Percentiles rank a stretch among this genome's conserved stretches.
These are phyloP conservation scores for Misgurnus anguillicaudatus DNA, from an alignment of 2,113 vertebrate genomes.

Conservation along the genomic window DNA sequence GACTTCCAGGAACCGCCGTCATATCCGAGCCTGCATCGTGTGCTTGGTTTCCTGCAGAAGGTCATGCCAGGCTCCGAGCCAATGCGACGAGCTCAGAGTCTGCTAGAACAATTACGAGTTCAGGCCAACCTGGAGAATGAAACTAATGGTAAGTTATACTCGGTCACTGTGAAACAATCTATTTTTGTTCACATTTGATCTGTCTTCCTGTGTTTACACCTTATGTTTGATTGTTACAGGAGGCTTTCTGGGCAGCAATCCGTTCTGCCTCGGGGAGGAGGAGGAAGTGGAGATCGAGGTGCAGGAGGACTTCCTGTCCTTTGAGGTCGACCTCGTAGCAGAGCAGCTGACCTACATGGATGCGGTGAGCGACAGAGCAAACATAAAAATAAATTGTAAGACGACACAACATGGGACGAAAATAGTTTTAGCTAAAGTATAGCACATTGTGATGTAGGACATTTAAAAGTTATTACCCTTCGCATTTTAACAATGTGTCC, in stretches of 20 bases:
- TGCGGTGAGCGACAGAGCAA: constrained; percentile 74
- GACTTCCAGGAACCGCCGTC: constrained; percentile 90
- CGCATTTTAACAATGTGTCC: not conserved
- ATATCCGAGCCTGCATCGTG: constrained; percentile 80
- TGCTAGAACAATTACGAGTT: constrained; percentile 86
- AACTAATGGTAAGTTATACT: constrained; percentile 67
- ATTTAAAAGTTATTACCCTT: no score
- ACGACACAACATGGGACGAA: no score
- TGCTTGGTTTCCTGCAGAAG: constrained; percentile 82
- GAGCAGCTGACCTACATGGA: constrained; percentile 97
- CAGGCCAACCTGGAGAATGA: constrained; percentile 76
- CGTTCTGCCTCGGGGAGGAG: constrained; percentile 78
- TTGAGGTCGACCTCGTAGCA: constrained; percentile 84
- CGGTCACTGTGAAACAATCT: constrained; percentile 4
- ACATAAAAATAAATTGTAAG: no score
- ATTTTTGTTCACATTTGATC: not conserved
- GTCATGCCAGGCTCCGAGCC: constrained; percentile 84
- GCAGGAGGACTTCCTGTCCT: constrained; percentile 84
- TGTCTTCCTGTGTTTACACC: not conserved
- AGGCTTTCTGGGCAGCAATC: constrained; percentile 71
- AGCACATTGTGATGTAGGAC: no score
- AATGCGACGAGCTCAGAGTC: constrained; percentile 79
- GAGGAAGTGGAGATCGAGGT: constrained; percentile 77
- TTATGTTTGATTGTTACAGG: constrained; percentile 64
- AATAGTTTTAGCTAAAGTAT: no score